phyloP scores from a whole-genome alignment of 2,888 invertebrate genomes.

The Coremacera marginata region DNA sequence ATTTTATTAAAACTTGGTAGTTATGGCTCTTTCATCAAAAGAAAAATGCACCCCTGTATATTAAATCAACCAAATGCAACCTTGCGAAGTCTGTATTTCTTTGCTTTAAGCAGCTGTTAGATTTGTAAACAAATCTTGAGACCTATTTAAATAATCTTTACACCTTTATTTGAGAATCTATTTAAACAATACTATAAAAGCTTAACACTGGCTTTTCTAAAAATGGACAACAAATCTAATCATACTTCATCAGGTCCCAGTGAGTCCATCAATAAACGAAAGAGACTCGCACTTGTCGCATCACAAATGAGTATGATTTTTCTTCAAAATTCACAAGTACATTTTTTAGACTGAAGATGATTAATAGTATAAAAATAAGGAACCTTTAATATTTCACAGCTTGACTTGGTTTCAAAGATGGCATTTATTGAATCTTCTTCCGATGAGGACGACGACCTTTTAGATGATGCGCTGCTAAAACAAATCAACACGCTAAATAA shows the following conservation, averaged over 20 bases:
- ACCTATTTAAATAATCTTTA: too few species aligned
- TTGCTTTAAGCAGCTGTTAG: too few species aligned
- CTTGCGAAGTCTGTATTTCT: too few species aligned
- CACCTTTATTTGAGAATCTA: too few species aligned
- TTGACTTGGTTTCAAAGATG: neutral
- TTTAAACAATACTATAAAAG: too few species aligned
- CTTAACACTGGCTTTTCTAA: neutral
- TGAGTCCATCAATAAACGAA: neutral
- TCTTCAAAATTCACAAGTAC: conserved; percentile 19
- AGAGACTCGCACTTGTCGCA: conserved; percentile 4
- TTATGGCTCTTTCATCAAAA: too few species aligned
- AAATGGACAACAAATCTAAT: neutral
- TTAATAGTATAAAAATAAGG: neutral
- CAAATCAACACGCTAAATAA: neutral
- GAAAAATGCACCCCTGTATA: too few species aligned
- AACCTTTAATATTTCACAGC: neutral
- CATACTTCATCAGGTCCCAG: neutral
- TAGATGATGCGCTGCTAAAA: neutral
- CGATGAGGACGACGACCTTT: conserved; percentile 24
- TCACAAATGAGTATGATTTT: conserved; percentile 3
- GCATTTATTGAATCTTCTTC: conserved; percentile 24
- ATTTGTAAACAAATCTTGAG: too few species aligned
- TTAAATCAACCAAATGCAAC: too few species aligned
- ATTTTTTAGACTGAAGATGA: neutral
- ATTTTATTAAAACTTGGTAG: too few species aligned